Base-by-base conservation (phyloP, 2,888 invertebrate genomes). In the Tuberolachnus salignus region DNA sequence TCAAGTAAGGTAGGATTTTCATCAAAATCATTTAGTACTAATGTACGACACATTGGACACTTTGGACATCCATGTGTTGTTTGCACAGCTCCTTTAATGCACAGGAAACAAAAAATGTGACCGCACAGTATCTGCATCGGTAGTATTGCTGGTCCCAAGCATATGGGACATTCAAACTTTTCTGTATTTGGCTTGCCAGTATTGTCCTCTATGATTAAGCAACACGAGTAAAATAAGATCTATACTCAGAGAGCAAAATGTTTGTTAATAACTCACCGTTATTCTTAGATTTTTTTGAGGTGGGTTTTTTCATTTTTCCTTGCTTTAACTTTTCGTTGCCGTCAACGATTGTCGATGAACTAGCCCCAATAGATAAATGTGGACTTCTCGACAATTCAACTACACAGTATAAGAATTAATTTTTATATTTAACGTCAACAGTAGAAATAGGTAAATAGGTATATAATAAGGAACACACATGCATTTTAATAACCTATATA, bases 41-140 rank as follows among this genome's bases (percentile, higher is more conserved):
- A 92, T 84, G 92, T 92, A 46, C 98, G 89, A 84, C 98, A 98
- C 91, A 97, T 92, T 1, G 97, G 96, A 88, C 97, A 34, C 3
- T 4, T 34, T n/a, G n/a, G n/a, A n/a, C n/a, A 97, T 82, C 91
- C 89, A 84, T 92, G 92, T 84, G 92, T 94, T 85, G 94, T 93
- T 84, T 93, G 92, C 1, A 93, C 91, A 83, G 95, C 90, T 82
- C 95, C 98, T 90, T 98, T 98, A 3, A 96, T 92, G 86, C 97
- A 98, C 9, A 98, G 88, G 85, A 94, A 98, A 86, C 97, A 98
- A 86, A 98, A 98, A 81, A 97, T 90, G 85, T 98, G 98, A n/a
- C 91, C 92, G 86, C 97, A 98, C 0, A 97, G 97, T 67, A 98
- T 88, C 84, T 92, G 90, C 0, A 96, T 94, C n/a, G 97, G 97